Evolutionary conservation across 2,113 vertebrate species (phyloP).

Genomic region (Psittacula cyanocephala): DNA sequence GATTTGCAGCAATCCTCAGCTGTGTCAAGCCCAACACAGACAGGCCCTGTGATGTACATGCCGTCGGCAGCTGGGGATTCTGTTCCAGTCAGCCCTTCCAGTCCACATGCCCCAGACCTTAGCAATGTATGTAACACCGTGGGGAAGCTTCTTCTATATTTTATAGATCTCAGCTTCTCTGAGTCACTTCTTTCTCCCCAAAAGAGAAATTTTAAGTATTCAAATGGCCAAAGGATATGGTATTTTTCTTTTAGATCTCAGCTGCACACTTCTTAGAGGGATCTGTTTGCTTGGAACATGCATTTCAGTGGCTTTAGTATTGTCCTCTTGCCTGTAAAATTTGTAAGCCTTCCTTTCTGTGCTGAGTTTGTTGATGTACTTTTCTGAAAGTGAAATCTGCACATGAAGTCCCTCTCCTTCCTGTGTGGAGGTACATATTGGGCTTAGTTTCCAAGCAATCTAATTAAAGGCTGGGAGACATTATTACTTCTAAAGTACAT

Average conservation of each 20-base stretch:
- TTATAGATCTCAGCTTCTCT: not conserved
- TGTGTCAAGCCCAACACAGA: constrained; percentile 84
- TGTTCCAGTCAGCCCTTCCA: constrained; percentile 78
- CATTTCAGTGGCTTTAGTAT: not conserved
- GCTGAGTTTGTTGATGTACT: constrained; percentile 11
- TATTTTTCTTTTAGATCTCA: not conserved
- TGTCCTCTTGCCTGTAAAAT: constrained; percentile 9
- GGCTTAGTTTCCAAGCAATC: constrained; percentile 11
- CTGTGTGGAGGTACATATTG: constrained; percentile 21
- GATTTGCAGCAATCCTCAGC: constrained; percentile 83
- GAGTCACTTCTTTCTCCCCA: not conserved
- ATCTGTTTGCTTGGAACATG: not conserved
- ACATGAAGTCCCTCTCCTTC: constrained; percentile 3
- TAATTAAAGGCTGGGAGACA: constrained; percentile 30
- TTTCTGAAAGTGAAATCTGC: constrained; percentile 10
- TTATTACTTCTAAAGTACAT: not conserved
- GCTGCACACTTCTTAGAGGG: not conserved
- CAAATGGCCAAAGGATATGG: not conserved
- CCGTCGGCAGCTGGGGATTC: constrained; percentile 79
- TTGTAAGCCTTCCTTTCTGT: constrained; percentile 6
- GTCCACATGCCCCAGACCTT: constrained; percentile 82
- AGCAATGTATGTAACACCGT: constrained; percentile 75
- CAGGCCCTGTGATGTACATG: constrained; percentile 79
- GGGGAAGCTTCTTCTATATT: not conserved
- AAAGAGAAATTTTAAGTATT: not conserved